Conservation (phyloP, 2,888 invertebrate species). For the Luffia ferchaultella region DNA sequence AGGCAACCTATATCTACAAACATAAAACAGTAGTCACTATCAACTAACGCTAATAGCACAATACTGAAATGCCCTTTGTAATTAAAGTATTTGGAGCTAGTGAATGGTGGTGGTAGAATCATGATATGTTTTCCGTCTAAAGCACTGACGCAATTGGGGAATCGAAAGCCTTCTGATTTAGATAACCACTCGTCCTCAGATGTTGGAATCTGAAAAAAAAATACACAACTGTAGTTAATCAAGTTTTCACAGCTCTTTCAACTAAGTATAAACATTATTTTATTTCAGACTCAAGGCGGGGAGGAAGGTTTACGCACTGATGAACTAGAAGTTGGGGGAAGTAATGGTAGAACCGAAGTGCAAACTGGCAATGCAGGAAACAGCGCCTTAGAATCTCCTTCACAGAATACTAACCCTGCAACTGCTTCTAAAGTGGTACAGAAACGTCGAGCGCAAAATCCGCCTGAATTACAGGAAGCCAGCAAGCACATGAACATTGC, state of each 20-base stretch:
- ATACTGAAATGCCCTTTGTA: slow-evolving; percentile 16
- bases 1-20: slow-evolving; percentile 12
- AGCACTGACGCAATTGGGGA: not conserved
- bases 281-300: not conserved
- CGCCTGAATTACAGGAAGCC: not conserved
- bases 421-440: not conserved
- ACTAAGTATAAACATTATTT: too few relatives aligned
- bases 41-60: slow-evolving; percentile 16
- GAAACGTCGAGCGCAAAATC: not conserved
- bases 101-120: not conserved
- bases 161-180: slow-evolving; percentile 8
- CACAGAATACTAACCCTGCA: not conserved
- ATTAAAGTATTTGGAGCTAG: slow-evolving; percentile 12
- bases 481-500: not conserved
- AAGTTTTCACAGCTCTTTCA: too few relatives aligned
- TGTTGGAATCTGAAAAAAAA: slow-evolving; percentile 8
- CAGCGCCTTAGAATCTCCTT: not conserved
- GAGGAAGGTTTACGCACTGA: not conserved
- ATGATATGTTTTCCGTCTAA: slow-evolving; percentile 1
- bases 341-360: not conserved
- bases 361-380: not conserved
- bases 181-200: slow-evolving; percentile 6
- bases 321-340: not conserved
- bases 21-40: slow-evolving; percentile 15
- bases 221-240: too few relatives aligned